Evolutionary conservation across 2,113 vertebrate genomes (phyloP).

Genomic region (Mormyrus iriodes): DNA sequence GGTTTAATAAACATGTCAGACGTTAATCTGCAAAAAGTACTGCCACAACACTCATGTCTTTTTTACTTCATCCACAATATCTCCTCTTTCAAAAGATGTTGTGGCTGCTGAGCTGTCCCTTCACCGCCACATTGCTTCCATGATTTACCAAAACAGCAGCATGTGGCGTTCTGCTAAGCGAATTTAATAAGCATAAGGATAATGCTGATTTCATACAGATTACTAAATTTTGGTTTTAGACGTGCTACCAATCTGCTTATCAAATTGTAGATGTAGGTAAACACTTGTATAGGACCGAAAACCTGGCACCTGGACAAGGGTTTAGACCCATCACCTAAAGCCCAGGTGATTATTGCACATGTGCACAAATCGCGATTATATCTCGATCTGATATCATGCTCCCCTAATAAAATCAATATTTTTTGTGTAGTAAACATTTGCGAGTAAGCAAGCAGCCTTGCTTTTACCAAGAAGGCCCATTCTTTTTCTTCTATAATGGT

Average conservation of each 20-base stretch:
- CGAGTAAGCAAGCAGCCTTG: no score
- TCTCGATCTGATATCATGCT: neutral
- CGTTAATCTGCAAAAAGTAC: neutral
- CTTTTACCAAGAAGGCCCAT: no score
- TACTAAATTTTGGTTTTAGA: no score
- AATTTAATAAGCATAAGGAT: neutral
- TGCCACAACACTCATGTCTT: neutral
- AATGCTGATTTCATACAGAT: neutral
- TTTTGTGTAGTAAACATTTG: no score
- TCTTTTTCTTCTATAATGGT: no score
- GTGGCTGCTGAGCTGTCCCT: neutral
- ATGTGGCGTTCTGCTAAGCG: neutral
- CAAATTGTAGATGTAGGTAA: no score
- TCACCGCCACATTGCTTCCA: neutral
- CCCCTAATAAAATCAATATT: neutral
- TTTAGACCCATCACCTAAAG: no score
- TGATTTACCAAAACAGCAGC: neutral
- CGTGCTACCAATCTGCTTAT: no score
- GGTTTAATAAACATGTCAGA: neutral
- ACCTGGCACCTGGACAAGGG: no score
- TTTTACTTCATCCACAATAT: neutral
- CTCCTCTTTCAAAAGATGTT: neutral
- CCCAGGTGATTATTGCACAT: neutral
- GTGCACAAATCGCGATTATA: neutral
- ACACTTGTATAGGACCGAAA: no score